phyloP scores from a whole-genome alignment of 2,797 vertebrate genomes.

The Siniperca obscura region DNA sequence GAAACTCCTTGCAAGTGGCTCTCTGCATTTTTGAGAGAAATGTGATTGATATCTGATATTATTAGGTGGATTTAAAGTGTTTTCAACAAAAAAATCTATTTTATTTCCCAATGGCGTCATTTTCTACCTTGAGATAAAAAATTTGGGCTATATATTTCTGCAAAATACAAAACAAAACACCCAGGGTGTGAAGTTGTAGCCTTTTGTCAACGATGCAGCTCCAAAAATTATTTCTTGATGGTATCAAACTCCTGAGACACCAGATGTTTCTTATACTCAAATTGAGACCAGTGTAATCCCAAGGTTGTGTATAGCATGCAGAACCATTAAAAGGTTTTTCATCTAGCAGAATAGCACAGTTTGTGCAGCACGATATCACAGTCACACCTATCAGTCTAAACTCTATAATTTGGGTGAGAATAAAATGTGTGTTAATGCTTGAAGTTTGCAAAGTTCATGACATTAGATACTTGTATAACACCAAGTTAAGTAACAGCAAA shows the following conservation, averaged over 20 bases:
- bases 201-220: not conserved
- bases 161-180: not conserved
- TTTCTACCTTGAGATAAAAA: not conserved
- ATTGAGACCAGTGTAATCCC: not conserved
- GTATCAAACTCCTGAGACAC: conserved; percentile 25
- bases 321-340: not conserved
- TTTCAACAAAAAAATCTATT: not conserved
- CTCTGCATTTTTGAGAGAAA: not conserved
- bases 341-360: not conserved
- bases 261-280: conserved; percentile 10
- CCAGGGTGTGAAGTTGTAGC: not conserved
- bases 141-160: not conserved
- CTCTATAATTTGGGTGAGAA: not conserved
- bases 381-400: not conserved
- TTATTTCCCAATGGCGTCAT: not conserved
- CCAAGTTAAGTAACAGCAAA: conserved; percentile 22
- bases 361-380: conserved; percentile 8
- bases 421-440: not conserved
- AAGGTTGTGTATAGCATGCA: not conserved
- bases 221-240: not conserved
- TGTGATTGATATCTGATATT: not conserved
- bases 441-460: conserved; percentile 27
- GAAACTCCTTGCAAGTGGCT: conserved; percentile 1
- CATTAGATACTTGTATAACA: conserved; percentile 31
- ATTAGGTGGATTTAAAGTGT: not conserved